phyloP scores from a whole-genome alignment of 2,113 vertebrate species.

The Stercorarius parasiticus region DNA sequence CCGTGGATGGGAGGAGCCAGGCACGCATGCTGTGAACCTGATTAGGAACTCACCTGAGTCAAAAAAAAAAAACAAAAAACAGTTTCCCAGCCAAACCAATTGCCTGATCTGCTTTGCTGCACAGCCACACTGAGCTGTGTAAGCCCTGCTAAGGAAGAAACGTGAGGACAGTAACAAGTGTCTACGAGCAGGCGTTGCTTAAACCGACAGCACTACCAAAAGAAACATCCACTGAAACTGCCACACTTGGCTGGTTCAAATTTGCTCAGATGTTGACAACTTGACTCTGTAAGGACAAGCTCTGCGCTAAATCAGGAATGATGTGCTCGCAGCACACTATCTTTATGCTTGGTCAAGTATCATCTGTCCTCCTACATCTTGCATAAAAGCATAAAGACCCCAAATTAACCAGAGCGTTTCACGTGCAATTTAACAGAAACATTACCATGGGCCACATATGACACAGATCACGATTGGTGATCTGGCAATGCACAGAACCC shows the following conservation, averaged over 20 bases:
- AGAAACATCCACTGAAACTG: background rate
- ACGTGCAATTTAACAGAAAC: background rate
- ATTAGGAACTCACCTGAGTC: background rate
- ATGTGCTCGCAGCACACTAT: background rate
- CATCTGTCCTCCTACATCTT: background rate
- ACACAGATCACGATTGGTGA: background rate
- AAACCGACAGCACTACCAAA: background rate
- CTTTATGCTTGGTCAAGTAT: constrained; percentile 7
- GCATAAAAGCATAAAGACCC: background rate
- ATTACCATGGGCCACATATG: background rate
- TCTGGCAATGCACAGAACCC: background rate
- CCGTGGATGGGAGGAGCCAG: background rate
- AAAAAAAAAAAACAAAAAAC: background rate
- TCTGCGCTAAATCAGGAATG: constrained; percentile 12
- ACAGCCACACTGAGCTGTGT: fast-evolving
- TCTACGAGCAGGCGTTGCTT: background rate
- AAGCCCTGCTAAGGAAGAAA: background rate
- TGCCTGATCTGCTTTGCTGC: background rate
- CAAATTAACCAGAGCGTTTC: background rate
- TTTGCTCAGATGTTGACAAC: background rate
- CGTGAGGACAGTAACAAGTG: background rate
- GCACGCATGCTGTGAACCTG: background rate
- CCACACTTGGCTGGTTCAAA: background rate
- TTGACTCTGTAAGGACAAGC: constrained; percentile 18
- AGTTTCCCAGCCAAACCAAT: background rate